A percentile compares a stretch with the other conserved stretches of the same genome.
Evolutionary conservation across 2,797 vertebrate genomes (phyloP).

Genomic region (Brachyalestes nurse): DNA sequence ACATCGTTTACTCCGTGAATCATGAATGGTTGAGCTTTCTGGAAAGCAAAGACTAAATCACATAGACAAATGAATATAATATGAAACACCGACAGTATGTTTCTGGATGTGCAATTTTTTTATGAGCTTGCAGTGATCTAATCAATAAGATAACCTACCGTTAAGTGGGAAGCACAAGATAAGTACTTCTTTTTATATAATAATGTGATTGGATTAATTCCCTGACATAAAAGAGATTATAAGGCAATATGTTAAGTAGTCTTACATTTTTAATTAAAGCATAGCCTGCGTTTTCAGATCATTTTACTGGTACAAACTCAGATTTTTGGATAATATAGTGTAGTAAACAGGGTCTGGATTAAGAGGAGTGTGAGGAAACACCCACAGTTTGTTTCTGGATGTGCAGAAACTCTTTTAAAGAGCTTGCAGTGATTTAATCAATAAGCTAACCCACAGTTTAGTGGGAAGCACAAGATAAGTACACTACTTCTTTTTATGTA

Average conservation of each 20-base stretch:
- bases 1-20: no score
- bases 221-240: background rate
- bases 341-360: background rate
- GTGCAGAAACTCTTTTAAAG: conserved; percentile 8
- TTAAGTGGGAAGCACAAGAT: background rate
- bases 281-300: no score
- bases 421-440: conserved; percentile 17
- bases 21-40: background rate
- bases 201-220: background rate
- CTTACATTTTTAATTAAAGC: background rate
- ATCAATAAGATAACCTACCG: background rate
- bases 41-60: background rate
- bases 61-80: background rate
- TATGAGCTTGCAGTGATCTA: conserved; percentile 7
- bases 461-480: background rate
- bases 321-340: no score
- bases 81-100: background rate
- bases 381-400: background rate
- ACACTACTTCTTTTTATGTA: background rate
- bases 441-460: background rate
- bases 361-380: background rate
- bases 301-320: background rate
- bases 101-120: background rate
- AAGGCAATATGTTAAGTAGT: background rate
- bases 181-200: background rate